A percentile compares a stretch with the other conserved stretches of the same genome.
phyloP scores from a whole-genome alignment of 2,113 vertebrate genomes.

The Mustela lutreola region DNA sequence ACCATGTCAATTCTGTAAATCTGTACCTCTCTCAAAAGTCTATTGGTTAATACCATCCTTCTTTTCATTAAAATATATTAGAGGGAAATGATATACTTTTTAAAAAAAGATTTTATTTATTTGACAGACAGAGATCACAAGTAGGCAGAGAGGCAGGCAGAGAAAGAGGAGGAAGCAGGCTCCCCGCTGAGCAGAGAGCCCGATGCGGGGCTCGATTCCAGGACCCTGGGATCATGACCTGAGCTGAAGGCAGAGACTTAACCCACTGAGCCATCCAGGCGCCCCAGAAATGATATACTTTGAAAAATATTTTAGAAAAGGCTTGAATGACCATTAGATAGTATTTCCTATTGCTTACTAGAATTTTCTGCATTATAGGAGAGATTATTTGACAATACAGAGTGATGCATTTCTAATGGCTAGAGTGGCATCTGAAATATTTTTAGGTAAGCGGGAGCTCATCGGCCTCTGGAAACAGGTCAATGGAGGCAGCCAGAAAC shows the following conservation, averaged over 20 bases:
- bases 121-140: too few species aligned
- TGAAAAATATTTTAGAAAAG: slow-evolving; percentile 54
- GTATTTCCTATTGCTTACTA: slow-evolving; percentile 26
- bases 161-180: too few species aligned
- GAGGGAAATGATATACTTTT: background rate
- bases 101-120: too few species aligned
- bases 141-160: too few species aligned
- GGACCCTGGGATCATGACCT: too few species aligned
- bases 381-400: slow-evolving; percentile 31
- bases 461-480: background rate
- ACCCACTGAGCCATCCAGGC: too few species aligned
- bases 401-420: background rate
- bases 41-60: background rate
- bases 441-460: background rate
- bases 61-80: slow-evolving; percentile 3
- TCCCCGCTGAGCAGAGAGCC: too few species aligned
- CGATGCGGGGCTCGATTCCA: too few species aligned
- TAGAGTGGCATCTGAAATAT: background rate
- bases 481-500: background rate
- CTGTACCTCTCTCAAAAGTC: background rate
- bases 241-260: too few species aligned
- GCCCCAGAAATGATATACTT: background rate
- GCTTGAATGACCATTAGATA: slow-evolving; percentile 29
- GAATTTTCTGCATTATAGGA: background rate
- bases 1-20: background rate